Evolutionary conservation across 2,797 vertebrate genomes (phyloP), one percentile per base, ranked within the genome.

Genomic region (Acanthiza pusilla): DNA sequence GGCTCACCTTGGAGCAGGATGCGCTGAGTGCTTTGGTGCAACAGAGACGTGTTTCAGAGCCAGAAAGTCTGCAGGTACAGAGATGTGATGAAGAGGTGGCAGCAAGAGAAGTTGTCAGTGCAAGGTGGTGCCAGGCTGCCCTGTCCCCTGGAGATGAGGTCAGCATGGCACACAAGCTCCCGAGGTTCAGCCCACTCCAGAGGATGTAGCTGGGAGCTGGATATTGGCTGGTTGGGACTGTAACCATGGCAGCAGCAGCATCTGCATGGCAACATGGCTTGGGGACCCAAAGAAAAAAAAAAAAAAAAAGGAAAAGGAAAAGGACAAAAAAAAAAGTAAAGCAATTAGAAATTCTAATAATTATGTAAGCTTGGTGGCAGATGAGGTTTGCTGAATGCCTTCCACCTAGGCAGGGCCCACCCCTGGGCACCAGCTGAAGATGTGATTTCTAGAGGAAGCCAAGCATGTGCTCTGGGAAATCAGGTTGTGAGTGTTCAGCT

Each of bases 211-310:
- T 91, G 78, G 72, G 81, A 70, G 47, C 25, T 7, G 10, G 23
- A 36, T 90, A 70, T 82, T 5, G 21, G 88, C 94, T 97, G 94
- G 75, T 21, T 94, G 95, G 83, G 91, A 94, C 76, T 1, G 97
- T 98, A 97, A 97, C 97, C 96, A 98, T 97, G 96, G 97, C 93
- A 98, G 97, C 97, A 94, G 96, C 97, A 97, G 95, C 93, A 96
- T 91, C 70, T 86, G 91, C 84, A 93, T 96, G 3, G 8, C 81
- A 82, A 82, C 87, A 89, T 94, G 92, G 96, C 95, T 95, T 84
- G 94, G 80, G 80, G 72, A 62, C 79, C 11, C 32, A 13, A 40
- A 75, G 2, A 9, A 53, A 36, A 57, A 42, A 3, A 16, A 15
- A 22, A 32, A 8, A 32, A 5, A 45, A 21, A 21, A 21, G 20